These are phyloP conservation scores for Tigriopus japonicus DNA, from an alignment of 1,140 invertebrate species.

Conservation along the genomic window DNA sequence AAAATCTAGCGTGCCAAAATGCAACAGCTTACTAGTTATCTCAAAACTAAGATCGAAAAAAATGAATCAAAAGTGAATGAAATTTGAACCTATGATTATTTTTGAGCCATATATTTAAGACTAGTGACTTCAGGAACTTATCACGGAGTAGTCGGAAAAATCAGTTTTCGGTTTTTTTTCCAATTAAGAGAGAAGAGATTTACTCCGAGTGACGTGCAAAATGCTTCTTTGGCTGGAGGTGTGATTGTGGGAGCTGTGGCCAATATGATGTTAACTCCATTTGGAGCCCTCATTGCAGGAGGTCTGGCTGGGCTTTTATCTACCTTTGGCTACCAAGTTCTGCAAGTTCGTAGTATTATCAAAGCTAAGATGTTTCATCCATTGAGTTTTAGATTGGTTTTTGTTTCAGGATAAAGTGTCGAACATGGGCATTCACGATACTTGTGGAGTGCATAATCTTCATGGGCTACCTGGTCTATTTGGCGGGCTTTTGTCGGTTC, in stretches of 20 bases:
- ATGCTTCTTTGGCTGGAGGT: slow-evolving; percentile 26
- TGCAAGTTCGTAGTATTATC: slow-evolving; percentile 26
- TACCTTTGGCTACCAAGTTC: slow-evolving; percentile 27
- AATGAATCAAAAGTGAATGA: too few relatives aligned
- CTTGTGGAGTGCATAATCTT: slow-evolving; percentile 34
- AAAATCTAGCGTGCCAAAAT: too few relatives aligned
- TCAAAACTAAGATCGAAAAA: too few relatives aligned
- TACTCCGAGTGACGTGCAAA: slow-evolving; percentile 21
- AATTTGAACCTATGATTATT: too few relatives aligned
- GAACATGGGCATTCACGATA: slow-evolving; percentile 28
- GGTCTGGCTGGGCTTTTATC: slow-evolving; percentile 29
- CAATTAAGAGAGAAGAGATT: slow-evolving; percentile 18
- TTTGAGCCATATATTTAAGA: too few relatives aligned
- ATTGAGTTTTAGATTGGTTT: too few relatives aligned
- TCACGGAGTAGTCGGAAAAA: too few relatives aligned
- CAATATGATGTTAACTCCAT: slow-evolving; percentile 33
- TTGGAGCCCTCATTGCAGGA: slow-evolving; percentile 33
- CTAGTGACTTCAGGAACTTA: too few relatives aligned
- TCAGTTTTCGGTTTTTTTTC: too few relatives aligned
- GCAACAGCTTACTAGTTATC: too few relatives aligned
- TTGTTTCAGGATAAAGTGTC: too few relatives aligned
- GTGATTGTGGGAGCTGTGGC: slow-evolving; percentile 35
- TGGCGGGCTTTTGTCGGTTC: slow-evolving; percentile 25
- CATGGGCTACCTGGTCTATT: slow-evolving; percentile 34
- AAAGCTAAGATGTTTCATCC: slow-evolving; percentile 17